Base-by-base conservation (phyloP, 92 coral and sea anemone genomes). In the Porites divaricata region DNA sequence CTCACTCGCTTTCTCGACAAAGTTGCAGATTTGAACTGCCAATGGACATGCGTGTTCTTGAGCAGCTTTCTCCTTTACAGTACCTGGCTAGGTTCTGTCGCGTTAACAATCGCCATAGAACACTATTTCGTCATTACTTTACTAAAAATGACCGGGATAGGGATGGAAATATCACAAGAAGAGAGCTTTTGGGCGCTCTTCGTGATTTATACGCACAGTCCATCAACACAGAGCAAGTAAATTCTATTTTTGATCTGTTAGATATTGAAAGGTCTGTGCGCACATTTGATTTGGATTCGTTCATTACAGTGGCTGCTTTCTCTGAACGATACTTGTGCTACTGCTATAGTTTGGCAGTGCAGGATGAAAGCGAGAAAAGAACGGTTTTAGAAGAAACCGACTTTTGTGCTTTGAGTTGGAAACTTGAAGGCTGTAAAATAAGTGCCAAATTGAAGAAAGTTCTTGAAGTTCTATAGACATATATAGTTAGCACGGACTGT, bases 1-100 rank as follows among this genome's bases (percentile, higher is more conserved):
- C 99, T 51, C 89, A 95, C 76, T 92, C 99, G 15, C 85, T 96
- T 19, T 89, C 98, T 56, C 93, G 98, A 2, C 92, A 91, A 70
- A 89, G 98, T 63, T 96, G 99, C 58, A 88, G 99, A 12, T 96
- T 92, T 88, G 98, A 96, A 63, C 93, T 96, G 5, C 99, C 99
- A 56, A 96, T 96, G 99, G 98, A 96, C 69, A 81, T 96, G 91
- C 85, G 90, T 78, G 83, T 82, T 13, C 91, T 96, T 22, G 99
- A 96, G 70, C 81, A 74, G 2, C 75, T 96, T 76, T 91, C 98
- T 7, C 98, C 93, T 15, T 76, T 96, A n/a, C 88, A 93, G 45
- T 96, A 96, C 76, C 90, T 95, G 8, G 86, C 99, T 11, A 77
- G 74, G 22, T 96, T 90, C 79, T 96, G 99, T 80, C 90, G 94